phyloP scores from a whole-genome alignment of 2,888 invertebrate genomes.

The Pristionchus fissidentatus region DNA sequence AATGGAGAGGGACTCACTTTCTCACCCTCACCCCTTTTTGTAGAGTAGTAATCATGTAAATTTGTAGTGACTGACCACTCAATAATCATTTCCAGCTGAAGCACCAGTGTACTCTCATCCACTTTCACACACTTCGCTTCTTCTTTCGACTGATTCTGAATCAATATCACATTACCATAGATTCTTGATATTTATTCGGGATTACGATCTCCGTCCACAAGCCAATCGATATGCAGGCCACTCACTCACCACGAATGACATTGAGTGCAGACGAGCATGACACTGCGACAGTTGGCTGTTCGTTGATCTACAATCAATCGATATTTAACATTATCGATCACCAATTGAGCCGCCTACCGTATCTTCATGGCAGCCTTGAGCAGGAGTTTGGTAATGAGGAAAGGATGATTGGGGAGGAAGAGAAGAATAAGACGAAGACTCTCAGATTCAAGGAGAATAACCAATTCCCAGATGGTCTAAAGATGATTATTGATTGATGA shows the following conservation, averaged over 20 bases:
- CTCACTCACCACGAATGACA: constrained; percentile 39
- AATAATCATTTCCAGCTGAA: constrained; percentile 44
- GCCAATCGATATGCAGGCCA: background rate
- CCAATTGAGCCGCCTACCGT: background rate
- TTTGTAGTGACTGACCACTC: constrained; percentile 16
- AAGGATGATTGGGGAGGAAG: constrained; percentile 29
- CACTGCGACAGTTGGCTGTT: background rate
- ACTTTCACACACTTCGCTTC: constrained; percentile 18
- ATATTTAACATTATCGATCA: background rate
- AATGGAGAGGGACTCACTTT: too few species aligned
- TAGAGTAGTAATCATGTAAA: too few species aligned
- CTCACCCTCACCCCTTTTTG: too few species aligned
- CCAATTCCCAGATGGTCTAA: constrained; percentile 39
- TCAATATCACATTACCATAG: background rate
- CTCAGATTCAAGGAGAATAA: constrained; percentile 37
- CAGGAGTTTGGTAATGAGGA: constrained; percentile 10
- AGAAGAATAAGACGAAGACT: constrained; percentile 39
- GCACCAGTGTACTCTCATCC: constrained; percentile 16
- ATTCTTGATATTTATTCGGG: background rate
- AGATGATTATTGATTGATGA: background rate
- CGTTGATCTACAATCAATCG: background rate
- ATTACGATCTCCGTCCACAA: background rate
- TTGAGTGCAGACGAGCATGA: constrained; percentile 38
- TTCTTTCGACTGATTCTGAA: background rate
- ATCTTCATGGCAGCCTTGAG: background rate